phyloP scores from a whole-genome alignment of 2,113 vertebrate species.

The Oreochromis tanganicae region DNA sequence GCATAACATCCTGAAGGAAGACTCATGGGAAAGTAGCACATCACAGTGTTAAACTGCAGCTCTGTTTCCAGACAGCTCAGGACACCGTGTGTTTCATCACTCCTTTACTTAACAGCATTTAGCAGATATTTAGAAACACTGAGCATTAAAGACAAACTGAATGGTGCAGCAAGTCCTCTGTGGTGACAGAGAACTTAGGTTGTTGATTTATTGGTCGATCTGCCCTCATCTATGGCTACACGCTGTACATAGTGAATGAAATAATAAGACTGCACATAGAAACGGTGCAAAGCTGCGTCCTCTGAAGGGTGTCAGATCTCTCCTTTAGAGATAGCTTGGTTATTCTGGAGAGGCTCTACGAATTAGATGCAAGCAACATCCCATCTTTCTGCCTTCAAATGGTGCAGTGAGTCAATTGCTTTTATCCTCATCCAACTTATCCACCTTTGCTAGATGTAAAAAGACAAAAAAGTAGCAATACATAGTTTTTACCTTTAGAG shows the following conservation, averaged over 20 bases:
- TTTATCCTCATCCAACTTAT: no score
- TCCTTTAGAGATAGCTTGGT: background rate
- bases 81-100: background rate
- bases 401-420: background rate
- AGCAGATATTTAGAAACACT: background rate
- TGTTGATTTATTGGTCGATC: rapidly evolving
- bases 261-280: background rate
- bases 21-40: background rate
- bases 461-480: background rate
- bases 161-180: background rate
- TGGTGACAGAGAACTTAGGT: background rate
- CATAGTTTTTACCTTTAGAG: background rate
- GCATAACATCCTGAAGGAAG: constrained; percentile 39
- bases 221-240: background rate
- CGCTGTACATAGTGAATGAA: background rate
- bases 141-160: background rate
- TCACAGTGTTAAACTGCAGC: background rate
- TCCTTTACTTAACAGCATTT: background rate
- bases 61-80: background rate
- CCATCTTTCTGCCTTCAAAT: background rate
- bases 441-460: background rate
- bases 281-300: background rate
- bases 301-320: background rate
- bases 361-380: background rate
- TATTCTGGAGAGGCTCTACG: background rate